Conservation (phyloP, 2,888 invertebrate species). For the Noctua janthina region DNA sequence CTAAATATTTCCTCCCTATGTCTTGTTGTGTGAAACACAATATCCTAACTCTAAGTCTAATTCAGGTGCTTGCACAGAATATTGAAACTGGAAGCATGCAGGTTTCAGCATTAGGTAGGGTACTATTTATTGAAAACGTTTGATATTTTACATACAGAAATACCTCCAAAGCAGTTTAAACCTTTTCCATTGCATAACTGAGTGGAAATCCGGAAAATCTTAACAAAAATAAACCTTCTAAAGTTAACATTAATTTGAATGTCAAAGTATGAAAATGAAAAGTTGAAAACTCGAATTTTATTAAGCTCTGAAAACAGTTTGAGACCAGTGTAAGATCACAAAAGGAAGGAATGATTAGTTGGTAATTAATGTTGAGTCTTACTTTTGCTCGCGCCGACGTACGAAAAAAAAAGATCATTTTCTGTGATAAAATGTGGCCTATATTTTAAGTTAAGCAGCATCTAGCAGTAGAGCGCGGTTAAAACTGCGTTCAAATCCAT, state of each 20-base stretch:
- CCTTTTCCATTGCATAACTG: not conserved
- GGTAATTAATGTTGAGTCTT: not conserved
- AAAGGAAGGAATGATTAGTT: not conserved
- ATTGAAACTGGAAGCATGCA: conserved; percentile 17
- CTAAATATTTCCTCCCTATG: conserved; percentile 13
- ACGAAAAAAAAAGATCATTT: too few relatives aligned
- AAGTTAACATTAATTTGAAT: conserved; percentile 36
- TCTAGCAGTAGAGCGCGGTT: too few relatives aligned
- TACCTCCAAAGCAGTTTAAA: not conserved
- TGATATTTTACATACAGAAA: not conserved
- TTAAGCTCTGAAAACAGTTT: conserved; percentile 12
- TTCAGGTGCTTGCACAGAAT: conserved; percentile 4
- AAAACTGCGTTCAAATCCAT: too few relatives aligned
- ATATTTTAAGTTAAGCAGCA: too few relatives aligned
- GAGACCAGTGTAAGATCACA: conserved; percentile 1
- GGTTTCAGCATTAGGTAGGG: not conserved
- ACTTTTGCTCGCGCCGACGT: not conserved
- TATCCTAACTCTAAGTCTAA: conserved; percentile 7
- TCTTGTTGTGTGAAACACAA: conserved; percentile 20
- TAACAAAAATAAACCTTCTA: conserved; percentile 12
- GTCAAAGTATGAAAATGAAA: conserved; percentile 35
- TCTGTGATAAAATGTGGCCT: too few relatives aligned
- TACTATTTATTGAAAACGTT: not conserved
- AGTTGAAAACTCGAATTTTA: conserved; percentile 17
- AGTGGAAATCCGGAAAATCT: conserved; percentile 4